These are phyloP conservation scores for Oryctes rhinoceros DNA, from an alignment of 1,140 invertebrate species.

Conservation along the genomic window DNA sequence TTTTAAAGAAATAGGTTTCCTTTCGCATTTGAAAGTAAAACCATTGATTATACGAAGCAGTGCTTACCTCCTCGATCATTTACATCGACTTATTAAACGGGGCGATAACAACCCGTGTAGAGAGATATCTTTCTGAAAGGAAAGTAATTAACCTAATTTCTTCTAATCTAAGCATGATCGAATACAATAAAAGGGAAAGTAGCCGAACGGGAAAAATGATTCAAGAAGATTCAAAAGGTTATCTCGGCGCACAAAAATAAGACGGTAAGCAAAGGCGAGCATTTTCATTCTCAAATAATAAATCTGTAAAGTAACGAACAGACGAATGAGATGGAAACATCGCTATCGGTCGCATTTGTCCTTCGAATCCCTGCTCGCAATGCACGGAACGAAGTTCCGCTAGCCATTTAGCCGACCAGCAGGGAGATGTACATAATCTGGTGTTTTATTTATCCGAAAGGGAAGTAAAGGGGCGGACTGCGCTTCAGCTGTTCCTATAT, in stretches of 20 bases:
- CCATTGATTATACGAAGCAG: no score
- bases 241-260: background rate
- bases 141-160: conserved; percentile 7
- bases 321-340: conserved; percentile 5
- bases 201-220: background rate
- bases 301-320: conserved; percentile 18
- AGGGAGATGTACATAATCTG: background rate
- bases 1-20: no score
- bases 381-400: background rate
- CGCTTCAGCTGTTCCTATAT: conserved; percentile 34
- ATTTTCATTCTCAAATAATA: conserved; percentile 23
- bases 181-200: background rate
- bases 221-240: background rate
- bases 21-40: no score
- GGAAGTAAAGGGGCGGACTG: background rate
- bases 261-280: background rate
- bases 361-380: background rate
- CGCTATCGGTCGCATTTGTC: background rate
- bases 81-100: no score
- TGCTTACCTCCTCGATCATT: no score
- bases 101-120: no score
- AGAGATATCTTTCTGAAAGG: background rate
- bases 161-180: background rate
- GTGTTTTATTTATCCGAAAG: background rate
- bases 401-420: background rate